These are phyloP conservation scores for Papilio gigon DNA, from an alignment of 2,888 invertebrate genomes.

Conservation along the genomic window DNA sequence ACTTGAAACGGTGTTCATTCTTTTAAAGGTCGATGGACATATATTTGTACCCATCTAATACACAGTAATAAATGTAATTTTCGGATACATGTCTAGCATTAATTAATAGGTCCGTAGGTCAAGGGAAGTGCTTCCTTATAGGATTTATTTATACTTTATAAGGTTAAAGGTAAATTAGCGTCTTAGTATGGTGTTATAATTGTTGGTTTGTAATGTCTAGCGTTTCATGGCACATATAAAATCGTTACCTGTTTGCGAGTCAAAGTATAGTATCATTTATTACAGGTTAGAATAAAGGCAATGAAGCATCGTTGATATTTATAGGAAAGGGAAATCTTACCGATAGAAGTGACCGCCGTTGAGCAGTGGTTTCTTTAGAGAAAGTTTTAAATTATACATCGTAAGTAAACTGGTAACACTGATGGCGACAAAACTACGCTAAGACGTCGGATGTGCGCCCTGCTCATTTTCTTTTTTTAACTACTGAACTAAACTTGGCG, in stretches of 20 bases:
- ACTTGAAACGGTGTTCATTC: too few species aligned
- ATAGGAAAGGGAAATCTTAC: conserved; percentile 70
- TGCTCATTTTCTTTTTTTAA: conserved; percentile 41
- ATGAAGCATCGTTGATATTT: conserved; percentile 60
- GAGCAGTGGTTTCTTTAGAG: conserved; percentile 62
- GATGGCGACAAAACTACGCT: conserved; percentile 58
- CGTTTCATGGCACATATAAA: background rate
- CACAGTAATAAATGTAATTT: too few species aligned
- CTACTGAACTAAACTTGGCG: conserved; percentile 35
- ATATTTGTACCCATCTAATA: too few species aligned
- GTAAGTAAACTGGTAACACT: conserved; percentile 72
- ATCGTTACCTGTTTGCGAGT: conserved; percentile 5
- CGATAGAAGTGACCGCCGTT: conserved; percentile 52
- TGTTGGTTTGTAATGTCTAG: background rate
- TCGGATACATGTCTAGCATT: too few species aligned
- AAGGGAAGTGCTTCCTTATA: background rate
- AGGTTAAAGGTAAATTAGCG: background rate
- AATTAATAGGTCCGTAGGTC: too few species aligned
- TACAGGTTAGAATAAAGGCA: conserved; percentile 49
- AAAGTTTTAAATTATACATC: conserved; percentile 80
- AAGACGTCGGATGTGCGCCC: conserved; percentile 50
- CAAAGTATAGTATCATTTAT: conserved; percentile 17
- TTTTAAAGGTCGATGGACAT: too few species aligned
- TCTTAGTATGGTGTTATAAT: background rate
- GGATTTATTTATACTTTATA: background rate